A percentile compares a stretch with the other conserved stretches of the same genome.
These are phyloP conservation scores for Heptranchias perlo DNA, from an alignment of 2,113 vertebrate species.

Conservation along the genomic window DNA sequence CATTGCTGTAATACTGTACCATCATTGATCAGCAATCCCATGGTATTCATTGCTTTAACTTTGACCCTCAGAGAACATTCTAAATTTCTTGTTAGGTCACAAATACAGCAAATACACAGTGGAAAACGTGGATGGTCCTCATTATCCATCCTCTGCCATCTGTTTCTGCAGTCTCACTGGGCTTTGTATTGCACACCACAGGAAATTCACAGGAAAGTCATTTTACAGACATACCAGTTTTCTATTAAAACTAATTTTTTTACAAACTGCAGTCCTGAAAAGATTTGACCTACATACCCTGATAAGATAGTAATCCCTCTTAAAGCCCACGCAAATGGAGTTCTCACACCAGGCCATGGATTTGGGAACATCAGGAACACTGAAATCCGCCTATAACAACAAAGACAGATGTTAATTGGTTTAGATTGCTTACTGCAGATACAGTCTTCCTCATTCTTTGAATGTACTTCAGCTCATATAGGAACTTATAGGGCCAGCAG, in stretches of 20 bases:
- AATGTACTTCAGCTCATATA: not conserved
- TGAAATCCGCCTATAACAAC: constrained; percentile 77
- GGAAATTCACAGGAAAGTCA: not conserved
- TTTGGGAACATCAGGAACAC: constrained; percentile 89
- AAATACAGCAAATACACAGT: not conserved
- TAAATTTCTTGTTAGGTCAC: not conserved
- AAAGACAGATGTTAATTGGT: not conserved
- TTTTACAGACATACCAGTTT: not conserved
- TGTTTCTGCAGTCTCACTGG: not conserved
- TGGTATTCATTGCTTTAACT: not conserved
- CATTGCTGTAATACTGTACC: not conserved
- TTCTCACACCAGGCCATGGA: constrained; percentile 98
- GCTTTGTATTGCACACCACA: not conserved
- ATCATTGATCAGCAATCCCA: not conserved
- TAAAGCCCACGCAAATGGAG: constrained; percentile 96
- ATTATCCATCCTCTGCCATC: not conserved
- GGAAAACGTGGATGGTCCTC: not conserved
- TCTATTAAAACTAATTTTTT: not conserved
- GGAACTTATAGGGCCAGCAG: not conserved
- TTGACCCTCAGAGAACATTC: not conserved
- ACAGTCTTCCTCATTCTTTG: not conserved
- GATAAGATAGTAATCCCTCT: constrained; percentile 95
- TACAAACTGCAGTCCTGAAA: not conserved
- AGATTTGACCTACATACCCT: constrained; percentile 60
- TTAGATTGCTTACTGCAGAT: not conserved